Evolutionary conservation across 2,888 invertebrate genomes (phyloP), one percentile per base, ranked within the genome.

Genomic region (Netelia inedita): DNA sequence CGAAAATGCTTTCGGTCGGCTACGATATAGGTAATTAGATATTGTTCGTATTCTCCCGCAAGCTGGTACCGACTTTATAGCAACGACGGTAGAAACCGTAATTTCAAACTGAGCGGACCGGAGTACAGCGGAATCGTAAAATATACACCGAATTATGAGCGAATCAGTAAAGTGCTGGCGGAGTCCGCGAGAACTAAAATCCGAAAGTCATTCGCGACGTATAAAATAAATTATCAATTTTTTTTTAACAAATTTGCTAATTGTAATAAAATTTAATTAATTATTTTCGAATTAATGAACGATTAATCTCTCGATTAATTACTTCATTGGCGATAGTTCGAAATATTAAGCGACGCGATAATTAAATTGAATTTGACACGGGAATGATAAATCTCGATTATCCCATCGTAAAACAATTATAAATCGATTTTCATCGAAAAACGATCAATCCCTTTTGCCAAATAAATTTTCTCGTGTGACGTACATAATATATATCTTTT

Each of bases 111-210:
- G 0, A 69, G 50, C 50, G 28, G 23, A 69, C 68, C 28, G 28
- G 50, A 69, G n/a, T 53, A 14, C 28, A n/a, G 53, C 53, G 23
- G 14, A 53, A 3, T 69, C 68, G 53, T 69, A 5, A 57, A 57
- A 57, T 57, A 16, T 57, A 16, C 57, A 2, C 3, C 14, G 10
- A 19, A 57, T 57, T 57, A 57, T 57, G 19, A 19, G 3, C 46
- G 9, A 57, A 19, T 16, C 1, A 57, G 16, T 57, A 57, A 57
- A 19, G 9, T 28, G 28, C 28, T 28, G 5, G 3, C 5, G 28
- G 5, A 2, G n/a, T 28, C 28, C 28, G 5, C 21, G 1, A 57
- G 9, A 21, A 21, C 46, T 5, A 6, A 46, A 46, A 46, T 0
- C 11, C 10, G 14, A 46, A 14, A 46, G 14, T 46, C 14, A 46